phyloP scores from a whole-genome alignment of 92 coral and sea anemone species.

The Zoanthus sansibaricus region DNA sequence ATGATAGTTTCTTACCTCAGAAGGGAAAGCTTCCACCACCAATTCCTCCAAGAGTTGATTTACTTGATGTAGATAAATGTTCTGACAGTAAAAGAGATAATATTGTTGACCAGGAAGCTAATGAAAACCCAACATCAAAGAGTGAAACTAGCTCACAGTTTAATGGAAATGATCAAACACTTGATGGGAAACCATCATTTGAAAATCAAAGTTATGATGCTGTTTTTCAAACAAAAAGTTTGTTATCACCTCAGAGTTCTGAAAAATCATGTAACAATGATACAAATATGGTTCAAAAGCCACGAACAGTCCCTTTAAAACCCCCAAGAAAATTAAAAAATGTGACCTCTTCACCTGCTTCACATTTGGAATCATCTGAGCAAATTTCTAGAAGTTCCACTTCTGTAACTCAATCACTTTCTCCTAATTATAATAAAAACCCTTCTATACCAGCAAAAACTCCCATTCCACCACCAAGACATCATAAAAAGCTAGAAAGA shows the following conservation, averaged over 20 bases:
- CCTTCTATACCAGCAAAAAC: neutral
- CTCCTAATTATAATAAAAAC: conserved; percentile 3
- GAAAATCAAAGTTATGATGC: neutral
- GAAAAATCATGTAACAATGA: neutral
- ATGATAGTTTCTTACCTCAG: conserved; percentile 23
- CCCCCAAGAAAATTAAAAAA: conserved; percentile 52
- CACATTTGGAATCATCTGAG: neutral
- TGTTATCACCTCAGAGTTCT: neutral
- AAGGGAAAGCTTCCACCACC: conserved; percentile 77
- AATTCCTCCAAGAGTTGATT: conserved; percentile 90
- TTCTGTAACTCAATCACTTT: conserved; percentile 18
- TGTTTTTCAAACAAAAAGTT: neutral
- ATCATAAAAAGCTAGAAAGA: conserved; percentile 16
- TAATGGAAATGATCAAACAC: neutral
- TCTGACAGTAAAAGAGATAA: neutral
- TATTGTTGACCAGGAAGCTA: neutral
- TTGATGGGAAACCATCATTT: neutral
- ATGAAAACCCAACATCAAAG: neutral
- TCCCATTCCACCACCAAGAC: conserved; percentile 27
- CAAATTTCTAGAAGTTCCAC: conserved; percentile 32
- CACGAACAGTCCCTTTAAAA: conserved; percentile 45
- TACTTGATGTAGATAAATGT: conserved; percentile 46
- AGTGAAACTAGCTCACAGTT: neutral
- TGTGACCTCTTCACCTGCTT: conserved; percentile 20
- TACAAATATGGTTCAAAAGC: conserved; percentile 1